Evolutionary conservation across 2,888 invertebrate genomes (phyloP).

Genomic region (Agrotis clavis): DNA sequence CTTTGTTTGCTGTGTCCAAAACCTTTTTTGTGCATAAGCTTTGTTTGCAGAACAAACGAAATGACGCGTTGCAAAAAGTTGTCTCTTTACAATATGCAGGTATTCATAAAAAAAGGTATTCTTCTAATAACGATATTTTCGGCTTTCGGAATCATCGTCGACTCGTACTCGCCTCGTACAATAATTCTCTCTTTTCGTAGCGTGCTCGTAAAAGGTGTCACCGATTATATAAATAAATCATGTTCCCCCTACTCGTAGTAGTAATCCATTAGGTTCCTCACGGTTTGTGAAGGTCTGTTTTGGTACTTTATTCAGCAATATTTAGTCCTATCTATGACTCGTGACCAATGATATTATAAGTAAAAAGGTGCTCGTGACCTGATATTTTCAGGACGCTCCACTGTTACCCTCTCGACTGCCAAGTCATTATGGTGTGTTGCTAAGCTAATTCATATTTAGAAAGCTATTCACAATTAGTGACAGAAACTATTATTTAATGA

Average conservation of each 20-base stretch:
- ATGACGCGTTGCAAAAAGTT: conserved; percentile 12
- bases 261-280: background rate
- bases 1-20: conserved; percentile 10
- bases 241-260: conserved; percentile 6
- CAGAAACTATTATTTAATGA: background rate
- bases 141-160: background rate
- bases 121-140: background rate
- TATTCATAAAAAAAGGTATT: conserved; percentile 2
- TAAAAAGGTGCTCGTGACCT: background rate
- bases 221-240: conserved; percentile 19
- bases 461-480: background rate
- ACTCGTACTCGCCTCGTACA: background rate
- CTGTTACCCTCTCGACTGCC: background rate
- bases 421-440: background rate
- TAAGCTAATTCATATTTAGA: background rate
- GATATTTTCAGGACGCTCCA: background rate
- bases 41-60: conserved; percentile 25
- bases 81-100: conserved; percentile 13
- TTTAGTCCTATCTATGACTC: no score
- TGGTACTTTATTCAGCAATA: background rate
- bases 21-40: background rate
- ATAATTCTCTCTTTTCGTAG: background rate
- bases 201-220: background rate
- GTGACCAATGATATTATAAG: no score
- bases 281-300: background rate